Evolutionary conservation across 2,888 invertebrate genomes (phyloP).

Genomic region (Dascillus cervinus): DNA sequence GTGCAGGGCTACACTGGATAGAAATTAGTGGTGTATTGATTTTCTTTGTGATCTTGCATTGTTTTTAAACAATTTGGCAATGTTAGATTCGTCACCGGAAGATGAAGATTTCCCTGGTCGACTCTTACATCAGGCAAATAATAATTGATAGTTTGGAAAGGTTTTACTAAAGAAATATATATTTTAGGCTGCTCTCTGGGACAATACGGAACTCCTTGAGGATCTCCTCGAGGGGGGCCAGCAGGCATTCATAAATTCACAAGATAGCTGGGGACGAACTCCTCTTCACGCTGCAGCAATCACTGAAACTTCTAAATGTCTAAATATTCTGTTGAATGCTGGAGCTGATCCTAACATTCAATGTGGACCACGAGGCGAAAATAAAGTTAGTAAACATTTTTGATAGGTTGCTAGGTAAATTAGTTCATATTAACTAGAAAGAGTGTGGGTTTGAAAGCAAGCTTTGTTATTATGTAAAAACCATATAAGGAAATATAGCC

Average conservation of each 20-base stretch:
- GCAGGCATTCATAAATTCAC: constrained; percentile 55
- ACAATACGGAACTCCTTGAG: constrained; percentile 76
- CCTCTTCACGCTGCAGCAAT: constrained; percentile 79
- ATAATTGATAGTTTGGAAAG: not conserved
- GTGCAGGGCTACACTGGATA: no score
- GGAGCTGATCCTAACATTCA: constrained; percentile 64
- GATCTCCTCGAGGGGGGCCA: constrained; percentile 68
- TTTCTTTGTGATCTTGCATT: not conserved
- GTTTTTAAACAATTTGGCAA: no score
- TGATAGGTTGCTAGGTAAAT: no score
- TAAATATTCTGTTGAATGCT: constrained; percentile 61
- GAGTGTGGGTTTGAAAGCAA: no score
- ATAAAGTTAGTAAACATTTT: constrained; percentile 53
- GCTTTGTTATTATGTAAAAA: constrained; percentile 1
- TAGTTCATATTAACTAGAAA: no score
- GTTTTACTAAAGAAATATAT: not conserved
- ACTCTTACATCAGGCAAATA: constrained; percentile 62
- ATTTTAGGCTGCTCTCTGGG: constrained; percentile 76
- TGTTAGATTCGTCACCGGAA: constrained; percentile 68
- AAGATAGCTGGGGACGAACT: constrained; percentile 67
- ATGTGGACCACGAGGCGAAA: constrained; percentile 61
- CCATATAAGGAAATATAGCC: no score
- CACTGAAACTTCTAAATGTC: constrained; percentile 66
- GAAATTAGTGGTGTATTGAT: not conserved
- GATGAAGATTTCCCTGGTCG: constrained; percentile 74